Base-by-base conservation (phyloP, 2,888 invertebrate species). In the Lottia scabra region DNA sequence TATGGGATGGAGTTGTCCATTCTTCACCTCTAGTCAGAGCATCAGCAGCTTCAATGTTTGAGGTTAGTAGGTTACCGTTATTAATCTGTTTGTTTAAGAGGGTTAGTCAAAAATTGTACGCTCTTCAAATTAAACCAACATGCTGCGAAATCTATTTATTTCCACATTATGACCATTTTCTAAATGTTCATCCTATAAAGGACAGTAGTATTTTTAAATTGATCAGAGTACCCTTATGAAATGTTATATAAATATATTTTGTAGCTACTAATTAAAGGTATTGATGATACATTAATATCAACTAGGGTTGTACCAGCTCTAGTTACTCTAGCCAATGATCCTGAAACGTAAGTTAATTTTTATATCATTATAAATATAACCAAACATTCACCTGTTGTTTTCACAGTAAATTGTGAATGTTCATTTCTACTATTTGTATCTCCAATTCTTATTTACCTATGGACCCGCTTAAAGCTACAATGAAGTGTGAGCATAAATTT, bases 1-100 rank as follows among this genome's bases (percentile, higher is more conserved):
- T 94, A 15, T 93, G 93, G 92, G 93, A 89, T 87, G 93, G 93
- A 71, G 93, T 94, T 10, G 93, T 93, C 0, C 93, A 94, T 87
- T 91, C 92, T 69, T 91, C 92, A 74, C 90, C 92, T 26, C 89
- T 91, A 68, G 93, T 94, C 26, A 89, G 93, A 79, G 90, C 91
- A 13, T 91, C 92, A n/a, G 91, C 93, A 0, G 93, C 93, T 13
- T 89, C 91, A 62, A 86, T 94, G 69, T 92, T 94, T 87, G 91
- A 92, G 75, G 89, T 87, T 75, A 80, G 77, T 87, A 75, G 80
- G 77, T 38, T 38, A 8, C 8, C 38, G 5, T 6, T 30, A 6
- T 1, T 38, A 8, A 38, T 38, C 38, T 38, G 5, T 38, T 8
- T 38, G 5, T 38, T 38, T n/a, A n/a, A 30, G 30, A 30, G 30